Percentiles rank a stretch among this genome's conserved stretches.
These are phyloP conservation scores for Artibeus jamaicensis DNA, from an alignment of 2,797 vertebrate species.

Conservation along the genomic window DNA sequence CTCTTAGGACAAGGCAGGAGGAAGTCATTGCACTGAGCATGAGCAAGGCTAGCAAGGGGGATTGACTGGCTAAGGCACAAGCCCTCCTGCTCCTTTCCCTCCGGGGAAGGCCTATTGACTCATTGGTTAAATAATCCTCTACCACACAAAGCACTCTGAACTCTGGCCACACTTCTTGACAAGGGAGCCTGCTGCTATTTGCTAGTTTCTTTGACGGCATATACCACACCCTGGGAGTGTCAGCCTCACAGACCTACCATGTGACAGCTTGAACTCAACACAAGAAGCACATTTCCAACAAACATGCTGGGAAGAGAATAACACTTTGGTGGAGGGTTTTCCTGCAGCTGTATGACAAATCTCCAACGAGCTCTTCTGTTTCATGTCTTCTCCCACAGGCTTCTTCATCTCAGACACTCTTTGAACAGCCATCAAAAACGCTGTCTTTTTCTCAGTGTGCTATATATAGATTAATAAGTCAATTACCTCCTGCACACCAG, in stretches of 20 bases:
- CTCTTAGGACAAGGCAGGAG: neutral
- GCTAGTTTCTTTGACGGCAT: conserved; percentile 6
- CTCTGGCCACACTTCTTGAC: neutral
- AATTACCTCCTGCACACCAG: conserved; percentile 9
- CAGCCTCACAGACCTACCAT: neutral
- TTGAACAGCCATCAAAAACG: conserved; percentile 49
- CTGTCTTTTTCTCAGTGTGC: conserved; percentile 28
- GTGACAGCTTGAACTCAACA: conserved; percentile 65
- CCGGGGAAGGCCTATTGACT: neutral
- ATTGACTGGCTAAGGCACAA: neutral
- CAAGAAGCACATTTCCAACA: conserved; percentile 69
- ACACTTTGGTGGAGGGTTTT: conserved; percentile 50
- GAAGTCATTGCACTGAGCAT: neutral
- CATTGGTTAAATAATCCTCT: neutral
- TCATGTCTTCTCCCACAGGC: conserved; percentile 19
- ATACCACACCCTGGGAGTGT: neutral
- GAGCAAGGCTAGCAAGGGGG: neutral
- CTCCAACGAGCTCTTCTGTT: neutral
- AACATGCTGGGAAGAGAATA: conserved; percentile 64
- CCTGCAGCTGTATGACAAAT: neutral
- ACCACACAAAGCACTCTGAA: neutral
- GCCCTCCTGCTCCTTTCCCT: neutral
- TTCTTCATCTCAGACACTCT: conserved; percentile 55
- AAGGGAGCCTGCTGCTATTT: neutral
- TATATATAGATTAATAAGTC: conserved; percentile 50